Evolutionary conservation across 1,140 invertebrate genomes (phyloP), one percentile per base, ranked within the genome.

Genomic region (Zaprionus vittiger): DNA sequence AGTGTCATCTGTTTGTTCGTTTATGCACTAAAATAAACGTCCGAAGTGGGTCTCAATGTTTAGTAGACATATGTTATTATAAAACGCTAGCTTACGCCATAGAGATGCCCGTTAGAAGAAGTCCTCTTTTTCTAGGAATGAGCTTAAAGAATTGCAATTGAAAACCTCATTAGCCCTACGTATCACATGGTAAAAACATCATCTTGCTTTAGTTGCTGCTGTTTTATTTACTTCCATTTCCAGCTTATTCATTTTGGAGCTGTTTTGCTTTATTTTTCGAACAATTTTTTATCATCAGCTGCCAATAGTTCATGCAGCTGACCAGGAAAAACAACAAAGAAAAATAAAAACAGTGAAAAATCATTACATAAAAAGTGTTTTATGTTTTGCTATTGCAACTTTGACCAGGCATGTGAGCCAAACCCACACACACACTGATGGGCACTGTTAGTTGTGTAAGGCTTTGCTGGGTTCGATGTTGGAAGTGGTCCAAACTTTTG

Each of bases 251-350:
- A 24, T 47, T 24, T 28, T 74, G 60, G 31, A 63, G 15, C n/a
- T 54, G 4, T 73, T 60, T 61, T 64, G 64, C 72, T 83, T 80
- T 80, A 73, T 83, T 89, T 83, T 87, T 71, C 28, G 44, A 62
- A 89, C 83, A 81, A 87, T 87, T 87, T 87, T 87, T 87, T 87
- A 87, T 89, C 84, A 87, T 87, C 83, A 87, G 84, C 84, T 87
- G 83, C 89, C 83, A 87, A 87, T 87, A 84, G 81, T 89, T 81
- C 74, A 75, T 86, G 81, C 84, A 75, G 83, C 78, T 80, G 81
- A 66, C 78, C 80, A 67, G 65, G 44, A 69, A 70, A 79, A 82
- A 69, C 67, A 68, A 54, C 61, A 85, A 60, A 64, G 38, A 65
- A 75, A 83, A 49, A 55, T 47, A 54, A 59, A 72, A 72, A 81